Conservation (phyloP, 2,113 vertebrate genomes). For the Piaya cayana region DNA sequence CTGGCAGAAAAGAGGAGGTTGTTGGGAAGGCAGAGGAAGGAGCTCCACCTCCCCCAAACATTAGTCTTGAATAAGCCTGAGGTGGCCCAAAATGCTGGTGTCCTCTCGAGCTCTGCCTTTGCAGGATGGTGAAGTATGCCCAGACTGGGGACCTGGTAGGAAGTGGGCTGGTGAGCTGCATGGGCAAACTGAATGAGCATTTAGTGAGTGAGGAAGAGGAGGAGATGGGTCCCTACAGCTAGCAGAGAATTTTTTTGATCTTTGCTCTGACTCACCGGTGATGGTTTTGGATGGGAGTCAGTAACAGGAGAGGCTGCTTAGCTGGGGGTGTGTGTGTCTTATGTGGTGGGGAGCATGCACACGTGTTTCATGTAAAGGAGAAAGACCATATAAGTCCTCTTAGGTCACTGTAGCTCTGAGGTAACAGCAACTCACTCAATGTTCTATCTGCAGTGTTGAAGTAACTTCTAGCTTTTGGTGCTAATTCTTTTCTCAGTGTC, state of each 20-base stretch:
- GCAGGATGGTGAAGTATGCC: neutral
- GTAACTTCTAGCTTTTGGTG: neutral
- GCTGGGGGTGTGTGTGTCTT: neutral
- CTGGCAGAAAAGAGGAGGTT: neutral
- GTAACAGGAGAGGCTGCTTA: neutral
- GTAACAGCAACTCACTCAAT: neutral
- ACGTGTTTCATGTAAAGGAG: accelerated
- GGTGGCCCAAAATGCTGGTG: neutral
- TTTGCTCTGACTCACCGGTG: neutral
- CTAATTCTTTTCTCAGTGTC: neutral
- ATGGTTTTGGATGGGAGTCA: neutral
- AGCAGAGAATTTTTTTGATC: neutral
- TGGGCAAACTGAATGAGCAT: neutral
- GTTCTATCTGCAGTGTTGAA: neutral
- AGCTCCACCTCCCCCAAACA: neutral
- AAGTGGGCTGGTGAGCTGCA: neutral
- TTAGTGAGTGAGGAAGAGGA: neutral
- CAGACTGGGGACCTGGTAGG: accelerated
- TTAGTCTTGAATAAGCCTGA: neutral
- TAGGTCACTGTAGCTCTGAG: neutral
- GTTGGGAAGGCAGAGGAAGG: neutral
- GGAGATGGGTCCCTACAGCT: neutral
- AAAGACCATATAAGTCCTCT: neutral
- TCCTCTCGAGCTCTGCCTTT: neutral
- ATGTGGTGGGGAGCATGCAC: neutral